Evolutionary conservation across 1,140 invertebrate genomes (phyloP).

Genomic region (Drosophila kikkawai): DNA sequence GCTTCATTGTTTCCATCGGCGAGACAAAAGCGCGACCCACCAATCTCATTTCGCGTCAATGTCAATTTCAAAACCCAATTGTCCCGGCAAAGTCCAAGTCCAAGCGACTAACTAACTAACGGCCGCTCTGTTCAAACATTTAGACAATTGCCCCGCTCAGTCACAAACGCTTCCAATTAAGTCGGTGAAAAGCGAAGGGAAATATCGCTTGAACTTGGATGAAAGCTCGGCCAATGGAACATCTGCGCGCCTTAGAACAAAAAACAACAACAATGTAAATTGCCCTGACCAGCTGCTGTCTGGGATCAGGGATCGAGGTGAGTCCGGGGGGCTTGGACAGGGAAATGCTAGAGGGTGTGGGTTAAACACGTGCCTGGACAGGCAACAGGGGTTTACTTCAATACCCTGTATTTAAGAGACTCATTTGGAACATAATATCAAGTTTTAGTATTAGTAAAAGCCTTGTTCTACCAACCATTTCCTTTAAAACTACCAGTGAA

Average conservation of each 20-base stretch:
- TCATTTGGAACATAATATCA: background rate
- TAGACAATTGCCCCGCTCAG: constrained; percentile 53
- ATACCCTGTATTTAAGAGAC: background rate
- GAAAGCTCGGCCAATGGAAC: constrained; percentile 40
- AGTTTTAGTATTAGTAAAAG: background rate
- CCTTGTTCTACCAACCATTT: too few species aligned
- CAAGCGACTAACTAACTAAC: constrained; percentile 36
- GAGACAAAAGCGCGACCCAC: constrained; percentile 11
- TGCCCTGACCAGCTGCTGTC: constrained; percentile 43
- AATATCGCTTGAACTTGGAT: constrained; percentile 5
- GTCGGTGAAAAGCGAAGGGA: constrained; percentile 58
- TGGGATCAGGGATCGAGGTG: constrained; percentile 25
- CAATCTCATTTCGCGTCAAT: constrained; percentile 53
- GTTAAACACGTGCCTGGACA: constrained; percentile 27
- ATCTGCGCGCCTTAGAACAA: constrained; percentile 61
- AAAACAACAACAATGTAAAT: constrained; percentile 48
- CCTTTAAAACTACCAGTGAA: too few species aligned
- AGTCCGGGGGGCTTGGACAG: background rate
- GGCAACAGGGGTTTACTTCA: background rate
- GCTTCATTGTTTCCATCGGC: constrained; percentile 24
- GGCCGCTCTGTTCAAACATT: constrained; percentile 43
- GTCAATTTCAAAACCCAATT: constrained; percentile 53
- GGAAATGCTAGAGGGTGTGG: constrained; percentile 10
- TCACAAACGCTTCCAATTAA: constrained; percentile 63
- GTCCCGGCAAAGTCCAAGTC: constrained; percentile 45